Base-by-base conservation (phyloP, 2,113 vertebrate genomes). In the Hippocampus abdominalis region DNA sequence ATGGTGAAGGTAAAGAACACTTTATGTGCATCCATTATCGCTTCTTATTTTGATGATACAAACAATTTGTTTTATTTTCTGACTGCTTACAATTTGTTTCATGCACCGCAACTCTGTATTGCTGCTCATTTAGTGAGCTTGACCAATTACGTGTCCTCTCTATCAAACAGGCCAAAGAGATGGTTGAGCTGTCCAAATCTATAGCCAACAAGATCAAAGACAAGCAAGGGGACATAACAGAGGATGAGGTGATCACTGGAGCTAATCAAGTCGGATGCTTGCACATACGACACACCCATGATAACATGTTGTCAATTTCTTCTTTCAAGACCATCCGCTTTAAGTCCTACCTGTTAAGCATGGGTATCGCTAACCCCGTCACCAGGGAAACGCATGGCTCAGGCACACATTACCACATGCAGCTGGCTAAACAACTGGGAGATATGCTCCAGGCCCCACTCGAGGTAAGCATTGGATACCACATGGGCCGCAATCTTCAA, bases 141-240 rank as follows among this genome's bases (percentile, higher is more conserved):
- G 27, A 57, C 23, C 12, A 40, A 64, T 32, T 53, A 13, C n/a
- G 0, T 70, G 6, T 78, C 3, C 78, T 78, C 63, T 89, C 77
- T 59, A 1, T n/a, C 66, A 36, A n/a, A 75, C 78, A 99, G 97
- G 97, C 97, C 78, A 99, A 98, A 82, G 97, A 99, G 91, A 99
- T 99, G 97, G 97, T 99, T 78, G 97, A 98, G 67, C 84, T 99
- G 78, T 97, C 97, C 60, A 96, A 92, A 88, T 98, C 95, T 69
- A 99, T 99, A 75, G 97, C 97, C 71, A 98, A 92, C 87, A 98
- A 98, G 89, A 99, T 99, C 79, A 98, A 96, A 93, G 97, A 99
- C 78, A 99, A 99, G 75, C 97, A 99, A 82, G 97, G 97, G 63
- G 94, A 98, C 81, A 97, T 99, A 88, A 95, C 95, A 66, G 97